Percentiles rank a stretch among this genome's conserved stretches.
phyloP scores from a whole-genome alignment of 2,888 invertebrate species.

The Clusia tigrina region DNA sequence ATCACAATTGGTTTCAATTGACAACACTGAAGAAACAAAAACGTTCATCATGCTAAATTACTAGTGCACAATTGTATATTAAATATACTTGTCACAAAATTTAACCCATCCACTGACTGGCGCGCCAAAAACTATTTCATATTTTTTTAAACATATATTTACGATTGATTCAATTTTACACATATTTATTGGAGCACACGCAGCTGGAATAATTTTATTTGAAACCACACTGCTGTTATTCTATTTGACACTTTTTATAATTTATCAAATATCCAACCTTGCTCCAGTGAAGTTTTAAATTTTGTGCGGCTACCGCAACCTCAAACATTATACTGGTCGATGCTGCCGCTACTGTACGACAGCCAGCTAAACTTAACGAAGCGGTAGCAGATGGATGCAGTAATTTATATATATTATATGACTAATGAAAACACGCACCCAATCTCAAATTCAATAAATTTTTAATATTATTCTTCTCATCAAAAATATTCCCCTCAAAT shows the following conservation, averaged over 20 bases:
- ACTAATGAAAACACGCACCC: background rate
- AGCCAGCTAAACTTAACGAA: slow-evolving; percentile 42
- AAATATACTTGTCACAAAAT: background rate
- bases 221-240: no score
- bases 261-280: no score
- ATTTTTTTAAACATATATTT: background rate
- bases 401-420: background rate
- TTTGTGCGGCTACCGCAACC: slow-evolving; percentile 28
- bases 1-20: background rate
- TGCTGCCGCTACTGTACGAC: slow-evolving; percentile 39
- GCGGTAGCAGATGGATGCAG: slow-evolving; percentile 15
- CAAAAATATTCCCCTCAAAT: background rate
- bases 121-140: slow-evolving; percentile 18
- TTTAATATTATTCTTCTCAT: background rate
- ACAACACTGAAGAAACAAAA: background rate
- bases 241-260: no score
- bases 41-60: no score
- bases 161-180: background rate
- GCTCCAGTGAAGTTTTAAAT: slow-evolving; percentile 7
- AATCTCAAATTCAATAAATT: slow-evolving; percentile 4
- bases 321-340: slow-evolving; percentile 31
- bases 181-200: background rate
- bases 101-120: slow-evolving; percentile 13
- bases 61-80: no score
- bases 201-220: no score